These are phyloP conservation scores for Semaprochilodus insignis DNA, from an alignment of 2,797 vertebrate species.

Conservation along the genomic window DNA sequence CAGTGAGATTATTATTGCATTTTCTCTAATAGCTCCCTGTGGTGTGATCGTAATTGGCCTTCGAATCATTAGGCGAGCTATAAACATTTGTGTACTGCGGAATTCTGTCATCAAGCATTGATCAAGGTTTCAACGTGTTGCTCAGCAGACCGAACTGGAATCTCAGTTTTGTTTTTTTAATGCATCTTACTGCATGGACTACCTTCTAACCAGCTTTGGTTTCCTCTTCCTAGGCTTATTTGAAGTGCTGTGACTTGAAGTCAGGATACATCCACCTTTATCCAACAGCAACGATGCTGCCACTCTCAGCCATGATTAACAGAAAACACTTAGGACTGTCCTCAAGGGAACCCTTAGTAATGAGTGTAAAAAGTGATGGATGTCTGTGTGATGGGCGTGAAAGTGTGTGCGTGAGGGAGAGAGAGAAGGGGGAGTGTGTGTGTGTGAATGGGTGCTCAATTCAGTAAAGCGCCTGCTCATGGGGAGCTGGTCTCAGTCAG, in stretches of 20 bases:
- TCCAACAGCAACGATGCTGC: conserved; percentile 17
- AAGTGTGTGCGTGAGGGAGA: background rate
- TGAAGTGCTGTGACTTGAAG: background rate
- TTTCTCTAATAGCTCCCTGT: conserved; percentile 35
- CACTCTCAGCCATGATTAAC: conserved; percentile 9
- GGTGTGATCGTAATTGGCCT: conserved; percentile 39
- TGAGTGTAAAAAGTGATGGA: conserved; percentile 9
- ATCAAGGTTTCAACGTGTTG: background rate
- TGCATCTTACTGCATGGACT: background rate
- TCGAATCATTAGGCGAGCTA: conserved; percentile 31
- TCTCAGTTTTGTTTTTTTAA: background rate
- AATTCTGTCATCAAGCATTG: conserved; percentile 27
- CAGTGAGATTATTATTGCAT: conserved; percentile 20
- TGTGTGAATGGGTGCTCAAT: conserved; percentile 3
- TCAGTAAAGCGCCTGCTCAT: conserved; percentile 13
- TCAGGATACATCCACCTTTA: background rate
- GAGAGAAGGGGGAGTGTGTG: background rate
- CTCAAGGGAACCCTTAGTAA: conserved; percentile 20
- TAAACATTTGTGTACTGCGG: conserved; percentile 29
- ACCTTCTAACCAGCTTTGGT: background rate
- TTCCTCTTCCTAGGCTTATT: background rate
- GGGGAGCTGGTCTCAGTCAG: conserved; percentile 8
- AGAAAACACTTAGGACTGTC: background rate
- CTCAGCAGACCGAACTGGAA: background rate
- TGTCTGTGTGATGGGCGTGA: conserved; percentile 11